These are phyloP conservation scores for Gymnodraco acuticeps DNA, from an alignment of 2,797 vertebrate genomes.

Conservation along the genomic window DNA sequence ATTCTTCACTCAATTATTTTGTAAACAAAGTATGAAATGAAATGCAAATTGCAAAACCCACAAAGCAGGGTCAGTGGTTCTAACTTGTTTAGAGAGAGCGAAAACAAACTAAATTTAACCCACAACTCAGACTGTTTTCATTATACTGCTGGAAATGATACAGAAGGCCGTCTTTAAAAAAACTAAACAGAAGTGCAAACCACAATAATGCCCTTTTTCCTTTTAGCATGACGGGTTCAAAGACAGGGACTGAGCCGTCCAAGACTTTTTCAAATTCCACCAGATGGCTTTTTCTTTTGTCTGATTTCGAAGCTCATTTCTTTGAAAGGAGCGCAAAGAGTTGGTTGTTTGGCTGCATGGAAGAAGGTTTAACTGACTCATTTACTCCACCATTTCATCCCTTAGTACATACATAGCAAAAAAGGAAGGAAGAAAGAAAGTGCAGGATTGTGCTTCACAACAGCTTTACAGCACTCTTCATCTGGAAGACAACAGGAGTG, in stretches of 20 bases:
- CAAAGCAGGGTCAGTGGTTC: slow-evolving; percentile 47
- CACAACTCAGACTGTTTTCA: slow-evolving; percentile 63
- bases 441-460: slow-evolving; percentile 51
- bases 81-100: slow-evolving; percentile 64
- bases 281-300: slow-evolving; percentile 48
- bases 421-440: slow-evolving; percentile 36
- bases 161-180: slow-evolving; percentile 21
- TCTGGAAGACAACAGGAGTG: slow-evolving; percentile 25
- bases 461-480: slow-evolving; percentile 33
- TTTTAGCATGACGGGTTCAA: slow-evolving; percentile 58
- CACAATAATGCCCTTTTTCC: slow-evolving; percentile 51
- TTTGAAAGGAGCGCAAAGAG: slow-evolving; percentile 40
- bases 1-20: slow-evolving; percentile 36
- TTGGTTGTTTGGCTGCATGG: slow-evolving; percentile 23
- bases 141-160: slow-evolving; percentile 62
- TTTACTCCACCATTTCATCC: slow-evolving; percentile 20
- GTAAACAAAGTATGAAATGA: slow-evolving; percentile 50
- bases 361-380: slow-evolving; percentile 29
- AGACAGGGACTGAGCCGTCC: slow-evolving; percentile 47
- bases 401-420: neutral
- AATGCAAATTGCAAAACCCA: slow-evolving; percentile 47
- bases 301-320: slow-evolving; percentile 36
- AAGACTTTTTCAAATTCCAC: slow-evolving; percentile 50
- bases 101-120: slow-evolving; percentile 67
- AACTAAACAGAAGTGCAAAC: slow-evolving; percentile 53